Percentiles rank a stretch among this genome's conserved stretches.
These are phyloP conservation scores for Pteronura brasiliensis DNA, from an alignment of 2,113 vertebrate species.

Conservation along the genomic window DNA sequence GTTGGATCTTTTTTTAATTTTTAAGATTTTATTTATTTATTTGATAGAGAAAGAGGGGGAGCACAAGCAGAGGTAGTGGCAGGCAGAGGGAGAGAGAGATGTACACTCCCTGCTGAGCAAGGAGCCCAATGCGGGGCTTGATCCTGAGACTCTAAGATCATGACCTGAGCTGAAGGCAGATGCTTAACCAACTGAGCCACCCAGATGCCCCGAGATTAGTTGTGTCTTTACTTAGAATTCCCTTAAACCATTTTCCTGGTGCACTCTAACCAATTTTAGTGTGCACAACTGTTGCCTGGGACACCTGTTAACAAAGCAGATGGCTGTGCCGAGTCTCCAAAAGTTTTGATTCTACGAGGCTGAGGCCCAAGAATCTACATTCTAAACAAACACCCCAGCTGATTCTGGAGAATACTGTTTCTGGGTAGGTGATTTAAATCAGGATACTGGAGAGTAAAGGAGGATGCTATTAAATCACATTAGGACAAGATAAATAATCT, in stretches of 20 bases:
- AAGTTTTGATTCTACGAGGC: background rate
- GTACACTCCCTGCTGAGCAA: no score
- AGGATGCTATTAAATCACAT: background rate
- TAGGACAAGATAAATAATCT: background rate
- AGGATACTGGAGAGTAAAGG: background rate
- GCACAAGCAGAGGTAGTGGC: background rate
- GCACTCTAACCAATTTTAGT: background rate
- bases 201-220: no score
- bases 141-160: no score
- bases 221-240: background rate
- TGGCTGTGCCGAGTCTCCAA: background rate
- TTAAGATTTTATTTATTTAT: background rate
- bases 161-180: no score
- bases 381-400: background rate
- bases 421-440: background rate
- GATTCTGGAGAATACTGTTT: background rate
- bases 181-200: no score
- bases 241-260: background rate
- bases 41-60: background rate
- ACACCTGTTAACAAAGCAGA: background rate
- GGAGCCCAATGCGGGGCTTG: no score
- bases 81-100: background rate
- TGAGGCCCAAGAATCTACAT: background rate
- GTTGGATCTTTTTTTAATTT: background rate
- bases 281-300: background rate